A percentile compares a stretch with the other conserved stretches of the same genome.
These are phyloP conservation scores for Cantharis rufa DNA, from an alignment of 2,888 invertebrate genomes.

Conservation along the genomic window DNA sequence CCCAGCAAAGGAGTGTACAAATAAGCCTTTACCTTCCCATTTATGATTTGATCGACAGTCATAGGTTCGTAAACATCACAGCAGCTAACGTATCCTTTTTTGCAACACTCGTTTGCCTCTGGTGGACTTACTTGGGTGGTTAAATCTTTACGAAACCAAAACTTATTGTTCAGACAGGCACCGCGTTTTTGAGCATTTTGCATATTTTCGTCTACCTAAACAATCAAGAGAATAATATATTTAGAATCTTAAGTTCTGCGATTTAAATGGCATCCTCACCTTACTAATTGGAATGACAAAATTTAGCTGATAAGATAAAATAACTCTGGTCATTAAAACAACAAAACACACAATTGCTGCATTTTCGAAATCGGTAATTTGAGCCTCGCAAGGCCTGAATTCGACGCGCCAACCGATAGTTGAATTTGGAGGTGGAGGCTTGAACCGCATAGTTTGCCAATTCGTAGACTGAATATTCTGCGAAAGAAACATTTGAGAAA, in stretches of 20 bases:
- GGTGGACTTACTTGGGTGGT: conserved; percentile 59
- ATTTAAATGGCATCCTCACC: conserved; percentile 46
- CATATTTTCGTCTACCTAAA: conserved; percentile 91
- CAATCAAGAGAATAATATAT: conserved; percentile 45
- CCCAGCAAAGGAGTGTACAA: not conserved
- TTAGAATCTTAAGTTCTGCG: not conserved
- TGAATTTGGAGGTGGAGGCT: conserved; percentile 95
- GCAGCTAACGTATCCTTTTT: conserved; percentile 41
- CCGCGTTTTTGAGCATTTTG: conserved; percentile 89
- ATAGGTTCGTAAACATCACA: conserved; percentile 72
- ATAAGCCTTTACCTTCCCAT: conserved; percentile 77
- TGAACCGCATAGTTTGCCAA: conserved; percentile 99
- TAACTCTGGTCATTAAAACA: conserved; percentile 93
- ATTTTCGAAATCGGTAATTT: conserved; percentile 99
- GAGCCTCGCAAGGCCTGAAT: conserved; percentile 97
- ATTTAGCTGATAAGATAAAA: conserved; percentile 93
- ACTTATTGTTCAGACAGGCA: conserved; percentile 81
- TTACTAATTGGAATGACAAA: conserved; percentile 97
- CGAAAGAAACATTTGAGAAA: conserved; percentile 34
- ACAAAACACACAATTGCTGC: conserved; percentile 98
- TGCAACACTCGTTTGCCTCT: conserved; percentile 53
- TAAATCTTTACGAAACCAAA: conserved; percentile 91
- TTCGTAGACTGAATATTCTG: conserved; percentile 98
- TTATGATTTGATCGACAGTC: conserved; percentile 96
- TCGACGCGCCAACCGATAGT: conserved; percentile 99